A percentile compares a stretch with the other conserved stretches of the same genome.
These are phyloP conservation scores for Anthoscopus minutus DNA, from an alignment of 2,113 vertebrate genomes.

Conservation along the genomic window DNA sequence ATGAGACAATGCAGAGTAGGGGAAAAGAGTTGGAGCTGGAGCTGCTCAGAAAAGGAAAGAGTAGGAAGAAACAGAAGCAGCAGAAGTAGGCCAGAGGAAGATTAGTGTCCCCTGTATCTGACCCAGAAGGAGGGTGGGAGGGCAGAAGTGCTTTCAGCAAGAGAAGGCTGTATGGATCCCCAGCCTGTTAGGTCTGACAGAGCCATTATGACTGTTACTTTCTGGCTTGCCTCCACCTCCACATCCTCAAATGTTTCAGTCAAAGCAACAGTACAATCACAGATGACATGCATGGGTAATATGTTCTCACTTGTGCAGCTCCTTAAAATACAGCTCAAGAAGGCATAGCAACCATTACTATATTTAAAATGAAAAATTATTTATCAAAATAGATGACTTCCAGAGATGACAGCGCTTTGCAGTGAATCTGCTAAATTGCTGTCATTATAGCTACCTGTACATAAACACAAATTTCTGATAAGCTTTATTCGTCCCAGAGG, in stretches of 20 bases:
- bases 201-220: neutral
- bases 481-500: neutral
- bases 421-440: neutral
- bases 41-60: neutral
- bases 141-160: neutral
- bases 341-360: constrained; percentile 45
- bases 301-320: constrained; percentile 10
- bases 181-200: neutral
- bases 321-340: constrained; percentile 33
- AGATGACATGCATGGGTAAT: constrained; percentile 25
- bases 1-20: constrained; percentile 36
- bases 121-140: neutral
- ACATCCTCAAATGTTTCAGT: constrained; percentile 26
- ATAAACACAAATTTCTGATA: constrained; percentile 9
- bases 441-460: neutral
- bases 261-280: constrained; percentile 25
- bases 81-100: neutral
- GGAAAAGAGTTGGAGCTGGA: neutral
- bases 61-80: constrained; percentile 34
- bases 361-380: constrained; percentile 51
- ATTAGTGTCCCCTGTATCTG: neutral
- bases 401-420: neutral
- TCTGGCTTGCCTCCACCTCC: constrained; percentile 22
- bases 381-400: constrained; percentile 4
- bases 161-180: neutral